Percentiles rank a stretch among this genome's conserved stretches.
Conservation (phyloP, 2,797 vertebrate genomes). For the Apodemus agrarius region DNA sequence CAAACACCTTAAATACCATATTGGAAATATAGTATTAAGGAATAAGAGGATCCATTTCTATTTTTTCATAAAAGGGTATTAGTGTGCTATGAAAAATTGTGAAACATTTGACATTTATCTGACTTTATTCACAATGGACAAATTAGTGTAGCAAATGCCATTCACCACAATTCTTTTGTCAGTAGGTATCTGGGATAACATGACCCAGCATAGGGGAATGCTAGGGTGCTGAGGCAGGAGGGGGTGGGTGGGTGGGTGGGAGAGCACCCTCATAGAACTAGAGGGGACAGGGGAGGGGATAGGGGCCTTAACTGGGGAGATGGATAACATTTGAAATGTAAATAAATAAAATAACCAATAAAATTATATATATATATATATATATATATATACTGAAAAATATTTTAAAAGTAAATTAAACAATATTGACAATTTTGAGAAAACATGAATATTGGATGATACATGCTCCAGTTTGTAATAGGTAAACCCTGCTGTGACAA, state of each 20-base stretch:
- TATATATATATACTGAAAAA: background rate
- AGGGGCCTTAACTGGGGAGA: background rate
- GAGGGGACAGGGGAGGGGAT: too few relatives aligned
- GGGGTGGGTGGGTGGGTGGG: background rate
- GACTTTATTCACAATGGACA: background rate
- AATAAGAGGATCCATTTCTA: background rate
- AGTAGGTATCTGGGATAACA: background rate
- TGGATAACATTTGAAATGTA: background rate
- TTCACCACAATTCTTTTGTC: background rate
- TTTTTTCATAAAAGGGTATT: background rate
- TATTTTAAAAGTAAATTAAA: constrained; percentile 26
- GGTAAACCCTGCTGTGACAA: background rate
- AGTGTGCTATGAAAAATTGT: background rate
- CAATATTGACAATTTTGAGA: background rate
- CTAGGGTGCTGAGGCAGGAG: background rate
- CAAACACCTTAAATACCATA: background rate
- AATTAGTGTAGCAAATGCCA: background rate
- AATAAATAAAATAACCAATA: background rate
- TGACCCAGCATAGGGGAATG: background rate
- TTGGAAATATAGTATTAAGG: constrained; percentile 33
- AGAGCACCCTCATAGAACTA: background rate
- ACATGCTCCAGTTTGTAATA: background rate
- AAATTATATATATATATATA: background rate
- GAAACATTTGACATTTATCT: background rate
- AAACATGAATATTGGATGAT: background rate